phyloP scores from a whole-genome alignment of 2,113 vertebrate species.

The Prinia subflava region DNA sequence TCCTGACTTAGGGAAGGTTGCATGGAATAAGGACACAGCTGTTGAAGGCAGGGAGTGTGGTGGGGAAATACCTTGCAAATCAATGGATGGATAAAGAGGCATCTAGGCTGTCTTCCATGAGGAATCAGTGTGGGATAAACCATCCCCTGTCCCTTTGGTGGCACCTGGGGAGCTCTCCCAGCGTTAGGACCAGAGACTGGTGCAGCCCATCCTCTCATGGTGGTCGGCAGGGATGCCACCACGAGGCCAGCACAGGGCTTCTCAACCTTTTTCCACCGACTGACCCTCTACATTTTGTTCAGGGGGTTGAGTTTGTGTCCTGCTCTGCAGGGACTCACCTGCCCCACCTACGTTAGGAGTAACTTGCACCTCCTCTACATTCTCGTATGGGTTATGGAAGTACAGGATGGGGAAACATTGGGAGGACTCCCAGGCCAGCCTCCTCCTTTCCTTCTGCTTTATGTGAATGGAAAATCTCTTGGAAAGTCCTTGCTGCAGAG shows the following conservation, averaged over 20 bases:
- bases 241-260: neutral
- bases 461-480: neutral
- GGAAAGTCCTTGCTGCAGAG: neutral
- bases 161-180: neutral
- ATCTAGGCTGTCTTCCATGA: neutral
- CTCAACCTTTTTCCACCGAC: neutral
- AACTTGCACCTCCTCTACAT: neutral
- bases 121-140: neutral
- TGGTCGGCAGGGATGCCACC: neutral
- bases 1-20: neutral
- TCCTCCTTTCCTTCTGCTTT: neutral
- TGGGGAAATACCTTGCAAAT: neutral
- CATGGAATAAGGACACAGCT: neutral
- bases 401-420: neutral
- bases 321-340: neutral
- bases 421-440: neutral
- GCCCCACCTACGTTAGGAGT: fast-evolving
- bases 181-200: neutral
- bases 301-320: neutral
- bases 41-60: neutral
- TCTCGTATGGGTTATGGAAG: fast-evolving
- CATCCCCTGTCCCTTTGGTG: fast-evolving
- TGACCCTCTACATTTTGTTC: neutral
- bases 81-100: neutral
- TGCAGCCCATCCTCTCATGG: neutral